Conservation (phyloP, 2,888 invertebrate species). For the Nephrocerus scutellatus region DNA sequence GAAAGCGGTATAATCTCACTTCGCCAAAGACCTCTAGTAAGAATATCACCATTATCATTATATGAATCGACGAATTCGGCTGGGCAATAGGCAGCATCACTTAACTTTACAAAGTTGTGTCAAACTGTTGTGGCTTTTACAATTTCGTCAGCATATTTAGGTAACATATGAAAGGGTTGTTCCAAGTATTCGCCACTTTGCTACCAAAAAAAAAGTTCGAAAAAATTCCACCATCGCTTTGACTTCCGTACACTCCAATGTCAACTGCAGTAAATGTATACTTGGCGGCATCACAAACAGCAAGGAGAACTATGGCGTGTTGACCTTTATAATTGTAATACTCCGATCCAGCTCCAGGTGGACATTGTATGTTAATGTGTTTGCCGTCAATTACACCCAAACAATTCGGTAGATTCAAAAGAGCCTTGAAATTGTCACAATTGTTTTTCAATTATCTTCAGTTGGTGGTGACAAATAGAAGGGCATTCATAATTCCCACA, state of each 20-base stretch:
- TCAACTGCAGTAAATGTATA: slow-evolving; percentile 7
- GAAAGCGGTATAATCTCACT: too few relatives aligned
- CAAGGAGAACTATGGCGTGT: slow-evolving; percentile 4
- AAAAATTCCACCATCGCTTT: slow-evolving; percentile 14
- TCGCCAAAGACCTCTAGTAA: too few relatives aligned
- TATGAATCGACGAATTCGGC: too few relatives aligned
- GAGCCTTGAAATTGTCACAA: slow-evolving; percentile 5
- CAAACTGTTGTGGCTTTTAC: too few relatives aligned
- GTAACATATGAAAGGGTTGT: too few relatives aligned
- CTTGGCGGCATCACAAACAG: slow-evolving; percentile 11
- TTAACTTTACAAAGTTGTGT: too few relatives aligned
- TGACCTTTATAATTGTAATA: slow-evolving; percentile 7
- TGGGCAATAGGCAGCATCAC: too few relatives aligned
- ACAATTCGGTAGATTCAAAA: slow-evolving; percentile 15
- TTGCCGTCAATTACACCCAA: slow-evolving; percentile 10
- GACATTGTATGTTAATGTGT: slow-evolving; percentile 11
- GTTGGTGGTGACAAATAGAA: slow-evolving; percentile 9
- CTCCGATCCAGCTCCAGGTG: slow-evolving; percentile 12
- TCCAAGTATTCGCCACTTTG: too few relatives aligned
- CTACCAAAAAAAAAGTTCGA: slow-evolving; percentile 8
- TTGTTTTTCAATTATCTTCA: slow-evolving; percentile 7
- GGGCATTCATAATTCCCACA: slow-evolving; percentile 10
- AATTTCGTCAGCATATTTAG: too few relatives aligned
- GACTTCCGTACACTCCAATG: slow-evolving; percentile 8
- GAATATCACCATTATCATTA: too few relatives aligned